These are phyloP conservation scores for Drosophila melanosoma DNA, from an alignment of 2,888 invertebrate species.

Conservation along the genomic window DNA sequence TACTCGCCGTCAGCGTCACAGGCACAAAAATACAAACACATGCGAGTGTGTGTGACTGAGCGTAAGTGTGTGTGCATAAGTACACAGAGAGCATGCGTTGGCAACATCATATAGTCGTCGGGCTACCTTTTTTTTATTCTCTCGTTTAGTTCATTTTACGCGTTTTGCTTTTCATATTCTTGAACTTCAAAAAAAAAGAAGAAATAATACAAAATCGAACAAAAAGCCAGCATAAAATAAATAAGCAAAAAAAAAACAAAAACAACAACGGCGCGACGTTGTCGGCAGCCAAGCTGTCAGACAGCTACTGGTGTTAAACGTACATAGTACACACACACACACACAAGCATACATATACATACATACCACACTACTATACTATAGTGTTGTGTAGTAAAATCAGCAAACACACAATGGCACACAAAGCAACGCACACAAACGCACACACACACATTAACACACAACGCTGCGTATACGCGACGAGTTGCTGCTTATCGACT, in stretches of 20 bases:
- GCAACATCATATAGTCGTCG: conserved; percentile 52
- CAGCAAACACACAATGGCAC: conserved; percentile 43
- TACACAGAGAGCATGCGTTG: conserved; percentile 63
- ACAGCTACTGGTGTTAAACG: conserved; percentile 80
- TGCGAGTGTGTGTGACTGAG: background rate
- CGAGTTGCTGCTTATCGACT: conserved; percentile 58
- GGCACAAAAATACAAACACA: conserved; percentile 14
- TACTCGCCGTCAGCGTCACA: conserved; percentile 33
- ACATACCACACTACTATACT: conserved; percentile 32
- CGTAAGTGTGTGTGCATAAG: conserved; percentile 8
- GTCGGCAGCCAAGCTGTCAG: conserved; percentile 80
- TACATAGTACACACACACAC: conserved; percentile 55
- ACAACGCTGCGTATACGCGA: conserved; percentile 76
- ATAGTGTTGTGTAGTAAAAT: conserved; percentile 67
- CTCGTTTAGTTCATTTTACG: conserved; percentile 66
- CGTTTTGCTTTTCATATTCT: conserved; percentile 78
- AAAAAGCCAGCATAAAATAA: conserved; percentile 75
- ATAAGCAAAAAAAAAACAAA: conserved; percentile 36
- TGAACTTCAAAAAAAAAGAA: conserved; percentile 73
- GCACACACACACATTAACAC: conserved; percentile 11
- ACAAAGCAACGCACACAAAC: conserved; percentile 17
- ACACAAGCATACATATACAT: background rate
- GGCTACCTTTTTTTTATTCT: conserved; percentile 52
- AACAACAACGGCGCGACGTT: conserved; percentile 44
- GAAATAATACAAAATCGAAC: conserved; percentile 50